These are phyloP conservation scores for Halictus rubicundus DNA, from an alignment of 1,140 invertebrate species.

Conservation along the genomic window DNA sequence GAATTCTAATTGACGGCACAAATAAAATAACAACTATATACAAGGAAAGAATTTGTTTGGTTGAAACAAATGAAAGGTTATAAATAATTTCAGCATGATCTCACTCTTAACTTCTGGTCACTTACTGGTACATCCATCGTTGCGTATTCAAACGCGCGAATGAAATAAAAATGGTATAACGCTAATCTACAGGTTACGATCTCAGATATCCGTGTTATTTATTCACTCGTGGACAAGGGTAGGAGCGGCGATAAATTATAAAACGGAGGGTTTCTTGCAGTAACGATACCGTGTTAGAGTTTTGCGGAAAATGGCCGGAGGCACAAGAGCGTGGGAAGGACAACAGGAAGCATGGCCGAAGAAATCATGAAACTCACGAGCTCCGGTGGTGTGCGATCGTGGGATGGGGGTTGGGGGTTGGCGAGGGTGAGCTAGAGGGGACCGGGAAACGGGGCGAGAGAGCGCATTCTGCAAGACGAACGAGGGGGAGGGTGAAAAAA, in stretches of 20 bases:
- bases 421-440: conserved; percentile 44
- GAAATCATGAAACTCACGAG: conserved; percentile 69
- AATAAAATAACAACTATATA: too few species aligned
- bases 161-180: not conserved
- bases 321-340: conserved; percentile 30
- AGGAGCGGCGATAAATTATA: not conserved
- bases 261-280: not conserved
- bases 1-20: too few species aligned
- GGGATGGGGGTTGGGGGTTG: not conserved
- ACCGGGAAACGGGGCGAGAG: conserved; percentile 56
- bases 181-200: not conserved
- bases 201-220: not conserved
- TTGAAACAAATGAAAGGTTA: too few species aligned
- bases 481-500: conserved; percentile 53
- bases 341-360: conserved; percentile 66
- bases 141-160: not conserved
- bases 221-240: not conserved
- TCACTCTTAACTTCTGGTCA: too few species aligned
- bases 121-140: too few species aligned
- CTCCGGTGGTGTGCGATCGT: conserved; percentile 46
- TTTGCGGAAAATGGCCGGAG: not conserved
- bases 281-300: not conserved
- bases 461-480: conserved; percentile 49
- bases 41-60: too few species aligned
- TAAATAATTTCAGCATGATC: too few species aligned